Base-by-base conservation (phyloP, 2,888 invertebrate genomes). In the Patella pellucida region DNA sequence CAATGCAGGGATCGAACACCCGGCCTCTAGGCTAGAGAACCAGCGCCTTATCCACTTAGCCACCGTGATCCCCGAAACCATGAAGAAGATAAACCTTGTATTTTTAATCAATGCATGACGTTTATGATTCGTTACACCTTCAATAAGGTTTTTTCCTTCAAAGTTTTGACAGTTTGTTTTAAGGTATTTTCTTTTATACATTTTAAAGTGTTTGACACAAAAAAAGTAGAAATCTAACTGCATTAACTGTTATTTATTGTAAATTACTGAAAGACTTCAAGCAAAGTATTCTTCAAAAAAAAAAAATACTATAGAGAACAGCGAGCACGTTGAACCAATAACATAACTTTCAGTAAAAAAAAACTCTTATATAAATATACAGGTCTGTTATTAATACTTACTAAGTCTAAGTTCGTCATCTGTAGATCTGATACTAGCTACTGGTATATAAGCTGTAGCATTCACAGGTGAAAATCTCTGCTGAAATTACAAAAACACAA, bases 361-460 rank as follows among this genome's bases (percentile, higher is more conserved):
- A n/a, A n/a, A n/a, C n/a, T n/a, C n/a, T n/a, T n/a, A n/a, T n/a
- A n/a, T n/a, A 41, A 41, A 41, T 41, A 41, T 9, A 41, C 41
- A 41, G 41, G 9, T 41, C 0, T 41, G 7, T 41, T 1, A 41
- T 41, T 7, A 41, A 41, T 50, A n/a, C 69, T 69, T 51, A 69
- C 69, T n/a, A 27, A 51, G 41, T n/a, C 50, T 19, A 52, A 27
- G 79, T 14, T 84, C 85, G 67, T 90, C 89, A 72, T 88, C 88
- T 23, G 85, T 79, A n/a, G 86, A 84, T 72, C 86, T 87, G 41
- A 85, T 82, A 12, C 83, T 84, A 16, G 88, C 86, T 54, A 82
- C 83, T 31, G 88, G 88, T 12, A 86, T 94, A 92, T 88, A 93
- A 90, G 82, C 91, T 88, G 89, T 91, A 23, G 89, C 88, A 75